phyloP scores from a whole-genome alignment of 2,797 vertebrate genomes.

The Poeciliopsis infans region DNA sequence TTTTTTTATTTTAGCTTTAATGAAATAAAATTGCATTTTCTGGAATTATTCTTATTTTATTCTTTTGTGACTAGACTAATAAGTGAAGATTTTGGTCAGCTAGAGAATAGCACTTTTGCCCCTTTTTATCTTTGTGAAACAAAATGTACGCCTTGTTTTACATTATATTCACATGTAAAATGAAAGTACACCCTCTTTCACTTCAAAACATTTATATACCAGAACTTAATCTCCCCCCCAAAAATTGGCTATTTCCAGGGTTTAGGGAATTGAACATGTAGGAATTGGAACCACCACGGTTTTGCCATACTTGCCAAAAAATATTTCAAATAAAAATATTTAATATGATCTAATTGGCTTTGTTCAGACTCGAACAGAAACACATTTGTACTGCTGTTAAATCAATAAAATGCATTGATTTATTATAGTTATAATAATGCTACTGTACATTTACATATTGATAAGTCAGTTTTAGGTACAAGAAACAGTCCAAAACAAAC shows the following conservation, averaged over 20 bases:
- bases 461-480: neutral
- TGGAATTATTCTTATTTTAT: neutral
- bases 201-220: neutral
- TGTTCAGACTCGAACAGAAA: neutral
- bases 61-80: neutral
- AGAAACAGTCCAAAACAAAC: neutral
- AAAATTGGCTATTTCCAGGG: neutral
- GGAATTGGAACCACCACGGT: neutral
- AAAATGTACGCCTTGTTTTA: neutral
- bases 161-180: neutral
- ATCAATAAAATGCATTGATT: neutral
- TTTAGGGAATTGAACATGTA: neutral
- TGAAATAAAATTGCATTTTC: neutral
- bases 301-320: neutral
- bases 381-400: neutral
- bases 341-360: neutral
- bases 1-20: conserved; percentile 6
- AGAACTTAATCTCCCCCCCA: neutral
- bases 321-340: neutral
- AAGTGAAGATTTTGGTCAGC: neutral
- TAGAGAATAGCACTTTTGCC: conserved; percentile 4
- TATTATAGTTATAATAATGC: neutral
- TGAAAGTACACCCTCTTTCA: conserved; percentile 8
- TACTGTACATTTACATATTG: neutral
- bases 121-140: conserved; percentile 8